A percentile compares a stretch with the other conserved stretches of the same genome.
phyloP scores from a whole-genome alignment of 2,888 invertebrate species.

The Temnothorax rugatulus region DNA sequence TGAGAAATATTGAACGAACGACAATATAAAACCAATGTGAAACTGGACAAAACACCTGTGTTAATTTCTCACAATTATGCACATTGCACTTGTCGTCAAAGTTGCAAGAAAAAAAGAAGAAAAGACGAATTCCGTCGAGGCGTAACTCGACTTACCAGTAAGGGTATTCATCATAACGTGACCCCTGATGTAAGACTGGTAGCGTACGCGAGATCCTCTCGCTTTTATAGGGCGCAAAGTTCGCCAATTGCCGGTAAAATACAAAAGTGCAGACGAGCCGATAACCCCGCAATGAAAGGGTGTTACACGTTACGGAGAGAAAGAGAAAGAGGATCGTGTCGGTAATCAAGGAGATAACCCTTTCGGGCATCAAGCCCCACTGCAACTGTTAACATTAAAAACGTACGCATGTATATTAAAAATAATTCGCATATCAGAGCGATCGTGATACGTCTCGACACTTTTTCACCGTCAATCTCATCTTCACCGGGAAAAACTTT shows the following conservation, averaged over 20 bases:
- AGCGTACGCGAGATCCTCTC: constrained; percentile 61
- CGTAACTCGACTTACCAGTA: constrained; percentile 74
- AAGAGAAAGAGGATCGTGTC: constrained; percentile 12
- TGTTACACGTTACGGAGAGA: constrained; percentile 65
- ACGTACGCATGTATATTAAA: constrained; percentile 18
- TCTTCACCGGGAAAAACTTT: neutral
- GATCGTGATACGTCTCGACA: neutral
- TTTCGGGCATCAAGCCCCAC: constrained; percentile 70
- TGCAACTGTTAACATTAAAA: constrained; percentile 61
- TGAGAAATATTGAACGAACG: neutral
- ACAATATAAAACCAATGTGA: neutral
- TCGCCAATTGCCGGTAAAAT: constrained; percentile 71
- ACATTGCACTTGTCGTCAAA: neutral
- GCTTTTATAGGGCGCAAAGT: constrained; percentile 82
- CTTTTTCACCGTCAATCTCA: neutral
- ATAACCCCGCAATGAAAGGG: constrained; percentile 78
- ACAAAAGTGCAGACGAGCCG: constrained; percentile 70
- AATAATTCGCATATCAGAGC: constrained; percentile 23
- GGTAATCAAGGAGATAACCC: constrained; percentile 81
- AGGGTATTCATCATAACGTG: constrained; percentile 75
- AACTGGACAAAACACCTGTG: neutral
- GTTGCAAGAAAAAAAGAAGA: neutral
- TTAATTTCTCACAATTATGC: neutral
- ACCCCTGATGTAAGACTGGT: constrained; percentile 80
- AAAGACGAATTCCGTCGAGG: neutral